phyloP scores from a whole-genome alignment of 2,797 vertebrate genomes.

The Lacerta agilis region DNA sequence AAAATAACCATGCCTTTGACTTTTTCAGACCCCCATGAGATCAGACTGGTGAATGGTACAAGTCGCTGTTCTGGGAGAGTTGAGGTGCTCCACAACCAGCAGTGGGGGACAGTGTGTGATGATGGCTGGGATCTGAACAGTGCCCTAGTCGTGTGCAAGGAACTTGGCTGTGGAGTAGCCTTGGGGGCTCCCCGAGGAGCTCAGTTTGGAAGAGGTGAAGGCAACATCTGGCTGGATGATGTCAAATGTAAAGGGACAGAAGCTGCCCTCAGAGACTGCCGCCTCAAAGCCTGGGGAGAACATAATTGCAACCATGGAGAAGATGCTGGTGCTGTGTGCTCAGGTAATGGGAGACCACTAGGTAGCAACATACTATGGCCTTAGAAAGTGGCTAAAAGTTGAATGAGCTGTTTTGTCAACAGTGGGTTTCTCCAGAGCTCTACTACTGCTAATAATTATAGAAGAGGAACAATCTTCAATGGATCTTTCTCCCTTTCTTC shows the following conservation, averaged over 20 bases:
- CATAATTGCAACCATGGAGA: constrained; percentile 44
- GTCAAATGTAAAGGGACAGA: constrained; percentile 38
- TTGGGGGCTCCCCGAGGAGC: background rate
- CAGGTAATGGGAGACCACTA: constrained; percentile 47
- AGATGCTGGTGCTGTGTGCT: constrained; percentile 53
- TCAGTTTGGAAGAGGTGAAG: constrained; percentile 6
- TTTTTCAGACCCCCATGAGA: background rate
- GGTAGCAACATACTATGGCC: too few species aligned
- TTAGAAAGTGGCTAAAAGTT: background rate
- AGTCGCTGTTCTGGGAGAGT: constrained; percentile 45
- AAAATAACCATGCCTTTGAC: background rate
- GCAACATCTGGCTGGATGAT: constrained; percentile 38
- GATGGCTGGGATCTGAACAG: constrained; percentile 48
- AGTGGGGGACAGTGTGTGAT: constrained; percentile 54
- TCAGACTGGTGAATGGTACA: constrained; percentile 33
- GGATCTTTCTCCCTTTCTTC: background rate
- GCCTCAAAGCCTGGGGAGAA: background rate
- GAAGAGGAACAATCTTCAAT: background rate
- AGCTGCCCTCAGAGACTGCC: constrained; percentile 24
- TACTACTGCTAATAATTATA: background rate
- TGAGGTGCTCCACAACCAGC: constrained; percentile 38
- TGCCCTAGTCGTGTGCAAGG: constrained; percentile 55
- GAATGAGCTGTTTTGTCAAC: background rate
- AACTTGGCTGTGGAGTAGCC: constrained; percentile 55
- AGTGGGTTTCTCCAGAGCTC: background rate